Base-by-base conservation (phyloP, 2,797 vertebrate genomes). In the Enteromius fasciolatus region DNA sequence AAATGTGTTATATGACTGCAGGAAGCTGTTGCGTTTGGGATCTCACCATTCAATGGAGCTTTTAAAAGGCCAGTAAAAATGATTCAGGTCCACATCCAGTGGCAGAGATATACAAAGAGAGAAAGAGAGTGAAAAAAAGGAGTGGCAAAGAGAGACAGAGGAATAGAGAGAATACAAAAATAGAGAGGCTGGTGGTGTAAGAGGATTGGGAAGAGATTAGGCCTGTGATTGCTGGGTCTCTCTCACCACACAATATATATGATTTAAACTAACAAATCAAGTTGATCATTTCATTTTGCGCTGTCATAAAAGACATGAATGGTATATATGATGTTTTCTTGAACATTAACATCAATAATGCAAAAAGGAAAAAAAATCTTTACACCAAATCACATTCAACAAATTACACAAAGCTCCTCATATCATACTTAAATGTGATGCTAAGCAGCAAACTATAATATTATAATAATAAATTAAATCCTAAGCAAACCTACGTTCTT, bases 181-280 rank as follows among this genome's bases (percentile, higher is more conserved):
- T 91, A 93, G 92, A 77, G 48, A 80, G 84, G 80, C 78, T 46
- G 63, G 72, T 81, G 84, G 69, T 78, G 76, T 94, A 94, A 95
- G 93, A 94, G 94, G 94, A 95, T 95, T 95, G 88, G 84, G 86
- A 89, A 83, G 89, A 93, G 93, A 94, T 95, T 94, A 95, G 87
- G 89, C 84, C 79, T 73, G 86, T 88, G 91, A 93, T 93, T 89
- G 92, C 87, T 80, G 82, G 76, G 85, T 87, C 83, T 82, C 84
- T 66, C 76, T 87, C 83, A 69, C 46, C 66, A 79, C 73, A 74
- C 61, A 73, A 67, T 67, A 64, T 83, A 63, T 66, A 44, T 69
- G 69, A 82, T 83, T 64, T 50, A 79, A 57, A 80, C 59, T 39
- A 20, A 85, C 59, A 74, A 80, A 83, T 61, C 50, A 41, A 83